Percentiles rank a stretch among this genome's conserved stretches.
Conservation (phyloP, 2,113 vertebrate species). For the Trachemys scripta region DNA sequence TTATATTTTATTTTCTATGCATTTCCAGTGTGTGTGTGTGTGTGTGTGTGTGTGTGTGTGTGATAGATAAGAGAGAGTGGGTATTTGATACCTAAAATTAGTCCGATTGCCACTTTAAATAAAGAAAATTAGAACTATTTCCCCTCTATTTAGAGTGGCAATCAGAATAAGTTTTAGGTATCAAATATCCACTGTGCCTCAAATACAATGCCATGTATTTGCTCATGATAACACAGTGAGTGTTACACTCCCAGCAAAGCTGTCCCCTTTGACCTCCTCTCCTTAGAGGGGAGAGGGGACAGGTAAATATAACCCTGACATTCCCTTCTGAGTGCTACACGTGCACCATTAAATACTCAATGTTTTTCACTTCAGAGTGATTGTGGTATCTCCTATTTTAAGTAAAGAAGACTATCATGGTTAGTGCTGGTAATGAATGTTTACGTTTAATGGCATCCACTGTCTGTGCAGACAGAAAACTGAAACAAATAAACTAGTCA, state of each 20-base stretch:
- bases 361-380: background rate
- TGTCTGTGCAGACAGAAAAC: background rate
- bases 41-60: background rate
- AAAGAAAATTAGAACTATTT: background rate
- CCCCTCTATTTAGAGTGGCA: background rate
- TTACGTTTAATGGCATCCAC: background rate
- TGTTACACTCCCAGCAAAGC: background rate
- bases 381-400: accelerated
- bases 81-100: background rate
- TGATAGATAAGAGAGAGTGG: background rate
- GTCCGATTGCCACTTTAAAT: background rate
- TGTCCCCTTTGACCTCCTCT: background rate
- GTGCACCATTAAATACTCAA: background rate
- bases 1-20: background rate
- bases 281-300: background rate
- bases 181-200: background rate
- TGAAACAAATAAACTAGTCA: background rate
- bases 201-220: background rate
- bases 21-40: background rate
- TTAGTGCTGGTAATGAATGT: background rate
- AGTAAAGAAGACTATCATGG: background rate
- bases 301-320: no score
- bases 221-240: background rate
- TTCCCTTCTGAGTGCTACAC: background rate
- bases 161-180: background rate